Evolutionary conservation across 2,113 vertebrate genomes (phyloP), one percentile per base, ranked within the genome.

Genomic region (Percopsis transmontana): DNA sequence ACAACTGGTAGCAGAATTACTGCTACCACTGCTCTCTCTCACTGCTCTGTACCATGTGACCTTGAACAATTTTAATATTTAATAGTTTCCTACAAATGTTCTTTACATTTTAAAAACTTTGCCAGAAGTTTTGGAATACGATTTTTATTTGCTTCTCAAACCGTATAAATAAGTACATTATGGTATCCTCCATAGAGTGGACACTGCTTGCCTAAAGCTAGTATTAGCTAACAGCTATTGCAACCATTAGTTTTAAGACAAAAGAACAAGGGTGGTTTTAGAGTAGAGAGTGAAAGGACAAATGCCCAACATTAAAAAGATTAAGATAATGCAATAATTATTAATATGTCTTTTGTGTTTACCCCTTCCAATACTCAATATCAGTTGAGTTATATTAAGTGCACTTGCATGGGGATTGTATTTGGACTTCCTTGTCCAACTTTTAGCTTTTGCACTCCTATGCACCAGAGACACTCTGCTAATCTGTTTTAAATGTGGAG

Each of bases 211-310:
- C 27, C 27, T 6, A 4, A 33, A 33, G 5, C 5, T 33, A 33
- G 27, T 33, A 33, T 33, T 33, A 33, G 27, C 27, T 33, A 33
- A 6, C 27, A 33, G 27, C 27, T 33, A 33, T 33, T 33, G 27
- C 8, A 33, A 33, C 27, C 27, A 33, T 33, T 33, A 33, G 20
- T 52, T 19, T 53, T 16, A 55, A 45, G 58, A 38, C n/a, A 16
- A 10, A 50, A 40, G 68, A 12, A 24, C 41, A 47, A 64, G 1
- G 60, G 50, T 59, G 8, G 27, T 33, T 23, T 18, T 9, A 0
- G 24, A 74, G 20, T 13, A 71, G n/a, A n/a, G n/a, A n/a, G 58
- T 59, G 48, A 42, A 63, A 62, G 41, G 14, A 39, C 44, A 58
- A 40, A 56, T 27, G 38, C 50, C 8, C 41, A 64, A 14, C 42